Evolutionary conservation across 1,140 invertebrate genomes (phyloP), one percentile per base, ranked within the genome.

Genomic region (Drosophila tsacasi): DNA sequence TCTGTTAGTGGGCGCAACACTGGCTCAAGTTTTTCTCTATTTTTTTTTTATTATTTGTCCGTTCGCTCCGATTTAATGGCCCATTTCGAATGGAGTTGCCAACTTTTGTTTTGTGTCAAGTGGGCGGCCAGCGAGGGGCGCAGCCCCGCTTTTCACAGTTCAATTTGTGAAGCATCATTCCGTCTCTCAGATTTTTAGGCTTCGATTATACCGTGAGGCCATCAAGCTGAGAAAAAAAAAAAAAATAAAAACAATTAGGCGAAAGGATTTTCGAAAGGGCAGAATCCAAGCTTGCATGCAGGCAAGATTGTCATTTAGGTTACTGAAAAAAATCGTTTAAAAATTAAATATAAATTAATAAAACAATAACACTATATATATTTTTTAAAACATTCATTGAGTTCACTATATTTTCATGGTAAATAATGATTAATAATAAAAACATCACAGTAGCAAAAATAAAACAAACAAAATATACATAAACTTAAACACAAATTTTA

Each of bases 131-230:
- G 39, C 39, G 42, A 52, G 67, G 72, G 71, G 84, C 71, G 85
- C 83, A 85, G 77, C 66, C 62, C 59, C 59, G 79, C 75, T 76
- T 71, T 81, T 66, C 64, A 80, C 83, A 77, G 80, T 86, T 83
- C 80, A 89, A 87, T 87, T 87, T 87, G 83, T 87, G 80, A 82
- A 80, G 83, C 83, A 89, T 87, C 83, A 87, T 89, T 87, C 80
- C 67, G 54, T 44, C 46, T 55, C 27, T 67, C 21, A 58, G 72
- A 76, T 58, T 59, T 59, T 54, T 65, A 15, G 42, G 40, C 37
- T 50, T 65, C 72, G 69, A 75, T 75, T 75, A 75, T 3, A 74
- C 58, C 72, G 49, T 74, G 47, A 55, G 58, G 40, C 49, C 58
- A 75, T 74, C 58, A 63, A 57, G 54, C 54, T 57, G 54, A 13